Conservation (phyloP, 2,888 invertebrate genomes). For the Tipula vernalis region DNA sequence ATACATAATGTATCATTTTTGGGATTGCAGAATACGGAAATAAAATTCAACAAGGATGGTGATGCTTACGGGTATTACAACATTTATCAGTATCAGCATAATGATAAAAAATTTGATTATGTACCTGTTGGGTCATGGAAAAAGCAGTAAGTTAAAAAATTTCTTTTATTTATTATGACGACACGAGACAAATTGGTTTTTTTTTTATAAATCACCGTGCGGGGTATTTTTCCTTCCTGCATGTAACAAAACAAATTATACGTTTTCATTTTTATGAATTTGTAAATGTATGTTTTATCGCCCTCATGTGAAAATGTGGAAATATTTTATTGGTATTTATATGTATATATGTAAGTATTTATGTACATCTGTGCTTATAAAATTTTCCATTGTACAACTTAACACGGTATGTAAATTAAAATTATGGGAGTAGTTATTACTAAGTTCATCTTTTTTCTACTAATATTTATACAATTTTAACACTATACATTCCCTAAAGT, state of each 20-base stretch:
- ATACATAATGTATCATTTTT: constrained; percentile 49
- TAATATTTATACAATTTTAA: not conserved
- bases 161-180: not conserved
- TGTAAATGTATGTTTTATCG: not conserved
- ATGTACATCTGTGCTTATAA: not conserved
- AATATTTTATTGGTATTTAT: not conserved
- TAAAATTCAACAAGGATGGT: constrained; percentile 47
- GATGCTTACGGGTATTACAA: constrained; percentile 57
- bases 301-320: not conserved
- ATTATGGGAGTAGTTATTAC: no score
- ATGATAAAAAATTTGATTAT: constrained; percentile 43
- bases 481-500: not conserved
- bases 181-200: not conserved
- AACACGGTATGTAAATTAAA: no score
- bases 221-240: not conserved
- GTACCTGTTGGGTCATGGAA: constrained; percentile 45
- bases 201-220: not conserved
- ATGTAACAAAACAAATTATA: not conserved
- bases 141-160: constrained; percentile 32
- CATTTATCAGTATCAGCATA: constrained; percentile 52
- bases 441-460: not conserved
- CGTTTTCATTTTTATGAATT: not conserved
- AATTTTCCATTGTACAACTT: not conserved
- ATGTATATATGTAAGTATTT: no score
- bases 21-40: constrained; percentile 30